phyloP scores from a whole-genome alignment of 2,888 invertebrate genomes.

The Mesorhabditis belari region DNA sequence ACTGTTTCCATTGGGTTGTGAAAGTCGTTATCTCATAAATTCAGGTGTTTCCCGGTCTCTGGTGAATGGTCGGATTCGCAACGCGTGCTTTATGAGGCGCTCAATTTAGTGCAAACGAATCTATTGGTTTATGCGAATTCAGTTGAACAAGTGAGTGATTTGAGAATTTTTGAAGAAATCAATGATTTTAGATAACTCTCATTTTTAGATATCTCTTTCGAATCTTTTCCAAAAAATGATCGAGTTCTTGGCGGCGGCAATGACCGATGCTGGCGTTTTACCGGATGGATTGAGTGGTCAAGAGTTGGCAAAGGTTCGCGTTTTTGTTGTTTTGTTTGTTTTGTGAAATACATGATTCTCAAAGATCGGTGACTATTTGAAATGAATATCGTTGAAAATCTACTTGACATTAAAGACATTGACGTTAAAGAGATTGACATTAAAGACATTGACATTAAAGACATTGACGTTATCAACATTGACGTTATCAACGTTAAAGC shows the following conservation, averaged over 20 bases:
- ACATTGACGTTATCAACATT: too few species aligned
- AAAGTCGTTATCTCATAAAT: too few species aligned
- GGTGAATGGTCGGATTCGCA: slow-evolving; percentile 74
- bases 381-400: too few species aligned
- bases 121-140: slow-evolving; percentile 59
- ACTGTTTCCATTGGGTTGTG: too few species aligned
- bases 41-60: slow-evolving; percentile 56
- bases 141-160: slow-evolving; percentile 11
- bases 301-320: not conserved
- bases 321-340: too few species aligned
- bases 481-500: too few species aligned
- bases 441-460: too few species aligned
- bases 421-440: too few species aligned
- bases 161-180: not conserved
- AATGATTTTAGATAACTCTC: not conserved
- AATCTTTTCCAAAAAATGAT: slow-evolving; percentile 20
- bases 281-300: not conserved
- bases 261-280: slow-evolving; percentile 18
- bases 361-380: too few species aligned
- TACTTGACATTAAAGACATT: too few species aligned
- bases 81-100: slow-evolving; percentile 75
- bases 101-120: slow-evolving; percentile 68
- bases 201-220: slow-evolving; percentile 10
- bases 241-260: slow-evolving; percentile 19
- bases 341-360: too few species aligned